Base-by-base conservation (phyloP, 2,888 invertebrate species). In the Hesperia comma region DNA sequence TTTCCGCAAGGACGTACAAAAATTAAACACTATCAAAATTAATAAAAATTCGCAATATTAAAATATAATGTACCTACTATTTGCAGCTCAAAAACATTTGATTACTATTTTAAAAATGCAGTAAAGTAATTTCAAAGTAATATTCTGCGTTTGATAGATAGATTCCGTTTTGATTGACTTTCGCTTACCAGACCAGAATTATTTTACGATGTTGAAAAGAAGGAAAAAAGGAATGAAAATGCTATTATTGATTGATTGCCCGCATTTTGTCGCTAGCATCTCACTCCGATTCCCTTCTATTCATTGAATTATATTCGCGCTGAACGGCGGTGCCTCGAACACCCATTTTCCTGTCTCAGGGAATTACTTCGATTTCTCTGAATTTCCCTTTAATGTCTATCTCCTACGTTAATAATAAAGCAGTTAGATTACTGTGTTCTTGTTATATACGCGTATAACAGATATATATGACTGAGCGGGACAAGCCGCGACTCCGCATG, bases 401-500 rank as follows among this genome's bases (percentile, higher is more conserved):
- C 32, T 15, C 37, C 46, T 51, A 63, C 55, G 32, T 43, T 43
- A 58, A 58, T 43, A 58, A 58, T 56, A 56, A 40, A 40, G 33
- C 40, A 56, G 40, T 17, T 56, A 56, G 56, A 40, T 40, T 56
- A 40, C 56, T 56, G 55, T 40, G 19, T 19, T 41, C 41, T 55
- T 54, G 62, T 43, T 55, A n/a, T 55, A 54, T 15, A 62, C 53
- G 17, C 62, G 72, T 75, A 74, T 74, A 79, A 76, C 75, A 78
- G 77, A 83, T 80, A 80, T 85, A 82, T 83, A 84, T 86, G 85
- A 83, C 78, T 81, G 79, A 78, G 79, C 84, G 85, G 86, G 84
- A 88, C 87, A 88, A 84, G 85, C 87, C 82, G 82, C 83, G 79
- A 82, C 83, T 81, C 72, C 73, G 71, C 68, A 77, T 92, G 91